phyloP scores from a whole-genome alignment of 2,888 invertebrate species.

The Diploptera punctata region DNA sequence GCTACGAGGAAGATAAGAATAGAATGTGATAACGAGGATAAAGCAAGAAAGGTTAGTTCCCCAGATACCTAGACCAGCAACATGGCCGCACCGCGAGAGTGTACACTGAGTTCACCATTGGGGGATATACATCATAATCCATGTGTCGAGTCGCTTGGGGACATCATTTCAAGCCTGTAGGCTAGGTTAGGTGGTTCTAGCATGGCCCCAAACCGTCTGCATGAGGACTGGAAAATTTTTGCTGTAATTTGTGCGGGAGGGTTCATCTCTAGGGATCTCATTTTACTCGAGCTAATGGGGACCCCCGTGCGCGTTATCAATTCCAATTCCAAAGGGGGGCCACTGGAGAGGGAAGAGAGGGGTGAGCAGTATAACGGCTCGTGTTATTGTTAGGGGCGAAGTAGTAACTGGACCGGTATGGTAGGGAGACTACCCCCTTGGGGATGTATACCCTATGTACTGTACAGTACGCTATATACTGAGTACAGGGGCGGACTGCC shows the following conservation, averaged over 20 bases:
- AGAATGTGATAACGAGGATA: not conserved
- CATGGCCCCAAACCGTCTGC: conserved; percentile 23
- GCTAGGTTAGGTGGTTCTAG: conserved; percentile 21
- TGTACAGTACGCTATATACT: conserved; percentile 10
- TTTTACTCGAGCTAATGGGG: conserved; percentile 43
- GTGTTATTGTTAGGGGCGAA: conserved; percentile 40
- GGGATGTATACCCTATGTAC: conserved; percentile 22
- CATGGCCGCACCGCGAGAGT: conserved; percentile 16
- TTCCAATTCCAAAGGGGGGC: conserved; percentile 42
- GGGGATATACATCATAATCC: conserved; percentile 41
- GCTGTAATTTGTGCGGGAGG: conserved; percentile 43
- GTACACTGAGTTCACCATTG: conserved; percentile 32
- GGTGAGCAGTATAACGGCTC: conserved; percentile 35
- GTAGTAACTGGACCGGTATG: conserved; percentile 32
- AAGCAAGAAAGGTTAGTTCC: conserved; percentile 19
- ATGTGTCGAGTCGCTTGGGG: conserved; percentile 32
- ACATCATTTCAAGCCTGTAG: conserved; percentile 27
- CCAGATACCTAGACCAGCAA: not conserved
- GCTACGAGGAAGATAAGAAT: not conserved
- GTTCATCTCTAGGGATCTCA: conserved; percentile 41
- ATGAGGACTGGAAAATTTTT: conserved; percentile 41
- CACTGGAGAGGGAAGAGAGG: conserved; percentile 15
- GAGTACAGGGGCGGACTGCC: conserved; percentile 9
- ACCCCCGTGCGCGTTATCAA: conserved; percentile 43
- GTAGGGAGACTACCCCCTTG: conserved; percentile 29